These are phyloP conservation scores for Phortica magna DNA, from an alignment of 2,888 invertebrate genomes.

Conservation along the genomic window DNA sequence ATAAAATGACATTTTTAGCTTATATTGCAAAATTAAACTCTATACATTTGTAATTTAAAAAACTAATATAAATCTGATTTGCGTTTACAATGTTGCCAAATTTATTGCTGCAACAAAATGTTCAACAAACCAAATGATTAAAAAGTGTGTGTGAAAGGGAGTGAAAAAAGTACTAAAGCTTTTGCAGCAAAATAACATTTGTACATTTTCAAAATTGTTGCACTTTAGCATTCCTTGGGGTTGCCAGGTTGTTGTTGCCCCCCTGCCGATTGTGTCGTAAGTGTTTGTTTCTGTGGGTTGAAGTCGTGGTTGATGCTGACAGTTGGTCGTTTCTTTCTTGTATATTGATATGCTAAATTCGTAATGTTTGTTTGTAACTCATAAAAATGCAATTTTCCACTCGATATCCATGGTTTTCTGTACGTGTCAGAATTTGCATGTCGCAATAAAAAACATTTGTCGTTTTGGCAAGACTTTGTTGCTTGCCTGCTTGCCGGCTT, in stretches of 20 bases:
- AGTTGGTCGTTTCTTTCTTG: neutral
- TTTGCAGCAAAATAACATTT: conserved; percentile 55
- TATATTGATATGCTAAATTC: conserved; percentile 16
- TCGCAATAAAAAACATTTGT: conserved; percentile 21
- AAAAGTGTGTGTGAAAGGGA: conserved; percentile 10
- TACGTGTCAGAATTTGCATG: conserved; percentile 24
- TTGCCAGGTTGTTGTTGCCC: neutral
- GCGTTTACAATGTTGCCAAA: conserved; percentile 31
- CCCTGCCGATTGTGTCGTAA: too few species aligned
- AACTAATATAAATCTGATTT: neutral
- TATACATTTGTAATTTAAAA: neutral
- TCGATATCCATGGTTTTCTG: conserved; percentile 9
- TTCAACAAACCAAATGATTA: conserved; percentile 45
- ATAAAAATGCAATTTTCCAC: conserved; percentile 65
- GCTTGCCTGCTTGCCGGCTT: neutral
- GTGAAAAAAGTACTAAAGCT: neutral
- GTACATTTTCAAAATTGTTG: conserved; percentile 29
- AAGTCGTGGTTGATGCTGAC: neutral
- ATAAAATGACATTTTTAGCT: neutral
- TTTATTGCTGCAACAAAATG: conserved; percentile 48
- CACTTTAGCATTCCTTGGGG: neutral
- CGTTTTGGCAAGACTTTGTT: neutral
- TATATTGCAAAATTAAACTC: neutral
- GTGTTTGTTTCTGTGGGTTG: neutral
- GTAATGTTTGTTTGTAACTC: conserved; percentile 47